phyloP scores from a whole-genome alignment of 2,113 vertebrate species.

The Ariopsis seemanni region DNA sequence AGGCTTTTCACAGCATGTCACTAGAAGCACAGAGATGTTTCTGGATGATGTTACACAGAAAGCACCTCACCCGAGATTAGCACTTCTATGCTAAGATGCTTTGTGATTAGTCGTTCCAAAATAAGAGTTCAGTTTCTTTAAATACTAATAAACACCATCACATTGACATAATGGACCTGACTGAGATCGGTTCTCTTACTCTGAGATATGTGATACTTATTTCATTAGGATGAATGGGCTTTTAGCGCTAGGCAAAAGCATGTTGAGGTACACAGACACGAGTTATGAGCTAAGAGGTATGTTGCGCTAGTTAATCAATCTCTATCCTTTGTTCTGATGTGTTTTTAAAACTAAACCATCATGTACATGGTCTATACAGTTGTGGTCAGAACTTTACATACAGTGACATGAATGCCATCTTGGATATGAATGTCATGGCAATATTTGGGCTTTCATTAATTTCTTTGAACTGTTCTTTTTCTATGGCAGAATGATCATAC shows the following conservation, averaged over 20 bases:
- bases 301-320: background rate
- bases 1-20: background rate
- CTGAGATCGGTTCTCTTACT: constrained; percentile 46
- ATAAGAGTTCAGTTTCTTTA: background rate
- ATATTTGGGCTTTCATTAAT: too few species aligned
- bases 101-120: background rate
- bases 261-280: constrained; percentile 1
- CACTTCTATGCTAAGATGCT: background rate
- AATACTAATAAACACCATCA: constrained; percentile 10
- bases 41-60: background rate
- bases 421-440: too few species aligned
- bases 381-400: too few species aligned
- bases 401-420: too few species aligned
- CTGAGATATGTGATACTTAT: constrained; percentile 4
- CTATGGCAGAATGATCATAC: too few species aligned
- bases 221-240: background rate
- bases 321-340: background rate
- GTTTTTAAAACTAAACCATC: background rate
- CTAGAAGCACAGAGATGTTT: background rate
- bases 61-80: background rate
- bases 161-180: background rate
- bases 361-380: background rate
- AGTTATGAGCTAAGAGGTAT: background rate
- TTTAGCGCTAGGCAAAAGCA: constrained; percentile 10
- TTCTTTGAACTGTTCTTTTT: too few species aligned